Evolutionary conservation across 2,888 invertebrate species (phyloP), one percentile per base, ranked within the genome.

Genomic region (Pollenia angustigena): DNA sequence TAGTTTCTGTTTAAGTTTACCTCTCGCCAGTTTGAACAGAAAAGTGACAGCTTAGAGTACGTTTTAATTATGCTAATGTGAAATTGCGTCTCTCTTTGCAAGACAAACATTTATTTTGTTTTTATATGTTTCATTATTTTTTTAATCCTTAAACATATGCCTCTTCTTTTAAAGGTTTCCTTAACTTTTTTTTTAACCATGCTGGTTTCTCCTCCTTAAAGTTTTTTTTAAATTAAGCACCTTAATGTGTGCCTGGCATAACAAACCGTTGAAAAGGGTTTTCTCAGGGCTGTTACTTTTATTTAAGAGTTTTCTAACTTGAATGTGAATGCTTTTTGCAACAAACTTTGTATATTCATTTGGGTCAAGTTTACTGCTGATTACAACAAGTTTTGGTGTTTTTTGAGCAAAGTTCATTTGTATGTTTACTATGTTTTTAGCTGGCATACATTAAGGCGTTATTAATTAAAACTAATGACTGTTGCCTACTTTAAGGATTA

Each of bases 21-120:
- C 42, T 80, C 32, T 40, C 50, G 60, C 44, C 60, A 74, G 64
- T 56, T 76, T 62, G 16, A 80, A 50, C 62, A 76, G 64, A 71
- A 71, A 82, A 83, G 75, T 80, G 72, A 72, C 84, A 54, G 64
- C 69, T 83, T 46, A 58, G 10, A 52, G 66, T 84, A 87, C 81
- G 80, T 88, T 89, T 88, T 89, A 89, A 89, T 89, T 89, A 89
- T 87, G 89, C 89, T 89, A 89, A 89, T 89, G 89, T 44, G 74
- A 84, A 84, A 86, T 60, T 81, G 10, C 87, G 58, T 83, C 83
- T 83, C 79, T 79, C 58, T 78, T 78, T 74, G 40, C 12, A 58
- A 69, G n/a, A 71, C 60, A 69, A 50, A 62, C 56, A 54, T 32
- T 32, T 32, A 32, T 32, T 32, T 32, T 32, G 32, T 32, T 32